Percentiles rank a stretch among this genome's conserved stretches.
phyloP scores from a whole-genome alignment of 92 coral and sea anemone species.

The Virgularia gustaviana region DNA sequence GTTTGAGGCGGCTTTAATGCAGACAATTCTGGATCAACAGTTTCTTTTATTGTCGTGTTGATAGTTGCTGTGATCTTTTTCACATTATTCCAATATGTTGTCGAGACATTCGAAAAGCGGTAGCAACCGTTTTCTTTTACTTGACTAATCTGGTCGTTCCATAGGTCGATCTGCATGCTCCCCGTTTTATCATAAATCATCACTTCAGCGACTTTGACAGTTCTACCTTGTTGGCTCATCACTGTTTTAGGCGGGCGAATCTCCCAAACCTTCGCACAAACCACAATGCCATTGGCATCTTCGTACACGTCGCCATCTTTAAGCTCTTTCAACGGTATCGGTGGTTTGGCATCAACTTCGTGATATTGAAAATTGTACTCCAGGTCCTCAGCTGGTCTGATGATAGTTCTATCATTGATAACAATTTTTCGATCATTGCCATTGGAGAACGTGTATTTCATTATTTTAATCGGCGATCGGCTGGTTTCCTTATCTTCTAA shows the following conservation, averaged over 20 bases:
- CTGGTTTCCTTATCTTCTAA: no score
- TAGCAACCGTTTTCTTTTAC: conserved; percentile 50
- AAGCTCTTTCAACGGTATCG: no score
- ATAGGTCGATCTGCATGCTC: conserved; percentile 51
- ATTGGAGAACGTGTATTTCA: conserved; percentile 43
- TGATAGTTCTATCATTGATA: conserved; percentile 47
- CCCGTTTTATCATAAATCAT: conserved; percentile 44
- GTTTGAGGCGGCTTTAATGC: no score
- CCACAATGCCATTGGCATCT: conserved; percentile 29
- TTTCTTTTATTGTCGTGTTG: no score
- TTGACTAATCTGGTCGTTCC: conserved; percentile 49
- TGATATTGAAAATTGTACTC: conserved; percentile 45
- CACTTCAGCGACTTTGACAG: conserved; percentile 50
- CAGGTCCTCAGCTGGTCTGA: conserved; percentile 39
- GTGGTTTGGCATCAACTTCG: conserved; percentile 13
- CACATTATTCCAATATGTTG: conserved; percentile 53
- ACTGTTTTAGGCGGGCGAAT: conserved; percentile 39
- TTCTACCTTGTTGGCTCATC: conserved; percentile 33
- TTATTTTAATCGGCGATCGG: conserved; percentile 42
- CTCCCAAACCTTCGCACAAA: conserved; percentile 51
- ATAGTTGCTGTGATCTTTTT: conserved; percentile 59
- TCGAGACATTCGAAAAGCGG: conserved; percentile 56
- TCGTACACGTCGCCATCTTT: conserved; percentile 16
- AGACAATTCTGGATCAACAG: no score
- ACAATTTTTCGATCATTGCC: conserved; percentile 44